Percentiles rank a stretch among this genome's conserved stretches.
phyloP scores from a whole-genome alignment of 30 jellyfish, hydroid and myxozoan species.

The Cassiopea andromeda region DNA sequence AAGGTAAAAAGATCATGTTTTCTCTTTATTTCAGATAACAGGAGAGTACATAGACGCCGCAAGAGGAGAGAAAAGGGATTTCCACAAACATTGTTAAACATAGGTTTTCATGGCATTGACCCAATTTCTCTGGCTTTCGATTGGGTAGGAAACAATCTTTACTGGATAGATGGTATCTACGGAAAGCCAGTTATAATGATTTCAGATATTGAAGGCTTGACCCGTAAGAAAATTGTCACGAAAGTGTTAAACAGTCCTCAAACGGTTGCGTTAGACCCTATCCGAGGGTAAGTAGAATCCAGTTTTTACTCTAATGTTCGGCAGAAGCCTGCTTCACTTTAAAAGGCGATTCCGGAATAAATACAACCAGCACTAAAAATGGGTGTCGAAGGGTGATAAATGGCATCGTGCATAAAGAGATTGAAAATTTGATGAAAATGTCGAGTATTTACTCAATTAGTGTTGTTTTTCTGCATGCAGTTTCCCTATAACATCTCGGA shows the following conservation, averaged over 20 bases:
- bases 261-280: slow-evolving; percentile 73
- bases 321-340: neutral
- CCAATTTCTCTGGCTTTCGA: slow-evolving; percentile 82
- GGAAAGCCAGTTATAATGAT: slow-evolving; percentile 74
- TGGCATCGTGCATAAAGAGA: too few species aligned
- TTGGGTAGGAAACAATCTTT: slow-evolving; percentile 90
- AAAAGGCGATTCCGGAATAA: too few species aligned
- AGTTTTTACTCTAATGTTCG: neutral
- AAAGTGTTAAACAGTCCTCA: slow-evolving; percentile 40
- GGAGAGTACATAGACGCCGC: neutral
- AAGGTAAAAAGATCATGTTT: too few species aligned
- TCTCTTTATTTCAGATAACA: neutral
- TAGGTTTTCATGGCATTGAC: slow-evolving; percentile 49
- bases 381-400: too few species aligned
- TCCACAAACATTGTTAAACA: slow-evolving; percentile 11
- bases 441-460: too few species aligned
- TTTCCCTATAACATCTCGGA: too few species aligned
- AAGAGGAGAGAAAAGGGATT: slow-evolving; percentile 47
- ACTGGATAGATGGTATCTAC: slow-evolving; percentile 82
- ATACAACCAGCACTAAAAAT: too few species aligned
- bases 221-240: slow-evolving; percentile 25
- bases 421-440: too few species aligned
- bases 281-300: slow-evolving; percentile 69
- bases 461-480: too few species aligned
- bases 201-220: slow-evolving; percentile 70